Percentiles rank a stretch among this genome's conserved stretches.
These are phyloP conservation scores for Brachionus plicatilis DNA, from an alignment of 1,140 invertebrate species.

Conservation along the genomic window DNA sequence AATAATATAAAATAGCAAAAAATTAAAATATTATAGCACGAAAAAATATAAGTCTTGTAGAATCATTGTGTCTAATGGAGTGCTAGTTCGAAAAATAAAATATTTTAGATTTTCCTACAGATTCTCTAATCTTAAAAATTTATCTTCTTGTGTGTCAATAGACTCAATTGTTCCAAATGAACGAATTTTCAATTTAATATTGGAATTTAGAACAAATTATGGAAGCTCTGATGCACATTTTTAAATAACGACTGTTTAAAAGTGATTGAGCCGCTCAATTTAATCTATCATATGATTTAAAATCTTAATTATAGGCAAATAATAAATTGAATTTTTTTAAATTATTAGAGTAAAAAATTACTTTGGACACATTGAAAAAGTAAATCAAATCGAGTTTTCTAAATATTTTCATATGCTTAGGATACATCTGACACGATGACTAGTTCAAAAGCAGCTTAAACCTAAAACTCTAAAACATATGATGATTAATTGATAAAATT, in stretches of 20 bases:
- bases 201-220: neutral
- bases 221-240: neutral
- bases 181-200: neutral
- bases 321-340: neutral
- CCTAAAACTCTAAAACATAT: neutral
- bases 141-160: neutral
- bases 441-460: neutral
- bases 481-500: neutral
- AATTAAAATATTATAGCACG: too few relatives aligned
- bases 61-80: neutral
- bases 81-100: neutral
- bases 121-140: neutral
- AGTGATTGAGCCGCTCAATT: neutral
- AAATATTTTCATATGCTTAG: too few relatives aligned
- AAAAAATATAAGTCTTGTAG: too few relatives aligned
- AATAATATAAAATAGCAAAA: too few relatives aligned
- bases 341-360: neutral
- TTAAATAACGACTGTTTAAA: neutral
- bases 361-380: neutral
- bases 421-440: neutral
- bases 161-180: neutral
- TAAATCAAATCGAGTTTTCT: neutral
- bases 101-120: neutral
- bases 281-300: neutral
- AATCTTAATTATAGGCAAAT: neutral